Evolutionary conservation across 2,888 invertebrate genomes (phyloP).

Genomic region (Tipula helvola): DNA sequence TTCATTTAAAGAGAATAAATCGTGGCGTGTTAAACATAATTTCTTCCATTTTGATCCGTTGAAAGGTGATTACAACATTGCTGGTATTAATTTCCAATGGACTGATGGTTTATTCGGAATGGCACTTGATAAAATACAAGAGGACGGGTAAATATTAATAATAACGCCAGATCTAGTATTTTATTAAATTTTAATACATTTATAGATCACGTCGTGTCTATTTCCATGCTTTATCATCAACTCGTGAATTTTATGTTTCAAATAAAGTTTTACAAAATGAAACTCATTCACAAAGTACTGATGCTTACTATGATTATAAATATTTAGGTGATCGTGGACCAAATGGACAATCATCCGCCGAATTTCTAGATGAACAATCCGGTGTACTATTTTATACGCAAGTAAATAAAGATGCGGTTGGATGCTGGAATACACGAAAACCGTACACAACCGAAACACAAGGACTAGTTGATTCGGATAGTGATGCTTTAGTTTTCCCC

Average conservation of each 20-base stretch:
- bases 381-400: constrained; percentile 66
- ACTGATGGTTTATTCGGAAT: constrained; percentile 70
- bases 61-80: constrained; percentile 61
- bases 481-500: constrained; percentile 57
- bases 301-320: constrained; percentile 59
- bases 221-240: constrained; percentile 72
- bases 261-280: constrained; percentile 61
- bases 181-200: constrained; percentile 16
- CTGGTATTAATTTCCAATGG: constrained; percentile 74
- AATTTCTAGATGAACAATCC: constrained; percentile 52
- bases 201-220: constrained; percentile 54
- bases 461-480: constrained; percentile 53
- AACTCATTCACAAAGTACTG: constrained; percentile 49
- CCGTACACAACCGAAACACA: constrained; percentile 52
- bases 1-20: constrained; percentile 56
- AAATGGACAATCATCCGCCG: constrained; percentile 60
- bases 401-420: constrained; percentile 62
- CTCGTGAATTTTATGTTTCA: constrained; percentile 66
- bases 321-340: constrained; percentile 58
- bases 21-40: constrained; percentile 69
- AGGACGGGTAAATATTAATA: constrained; percentile 37
- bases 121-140: constrained; percentile 48
- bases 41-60: constrained; percentile 76
- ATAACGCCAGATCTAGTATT: not conserved
- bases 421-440: constrained; percentile 65